A percentile compares a stretch with the other conserved stretches of the same genome.
Evolutionary conservation across 2,113 vertebrate genomes (phyloP).

Genomic region (Sporophila hypoxantha): DNA sequence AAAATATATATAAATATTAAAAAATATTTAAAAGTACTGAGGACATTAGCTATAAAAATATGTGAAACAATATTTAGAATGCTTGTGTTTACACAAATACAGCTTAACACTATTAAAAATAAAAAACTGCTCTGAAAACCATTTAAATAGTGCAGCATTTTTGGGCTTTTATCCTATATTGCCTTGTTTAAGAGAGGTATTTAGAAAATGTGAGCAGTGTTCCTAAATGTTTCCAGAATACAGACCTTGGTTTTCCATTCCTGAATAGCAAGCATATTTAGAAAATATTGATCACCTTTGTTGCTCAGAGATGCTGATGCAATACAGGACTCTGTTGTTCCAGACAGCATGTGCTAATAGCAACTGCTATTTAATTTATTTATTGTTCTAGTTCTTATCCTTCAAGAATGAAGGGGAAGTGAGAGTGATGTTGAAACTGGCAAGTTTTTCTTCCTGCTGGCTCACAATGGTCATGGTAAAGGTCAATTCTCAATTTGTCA

Average conservation of each 20-base stretch:
- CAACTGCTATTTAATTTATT: constrained; percentile 15
- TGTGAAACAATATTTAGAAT: not conserved
- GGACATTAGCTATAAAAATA: not conserved
- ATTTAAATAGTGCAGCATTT: not conserved
- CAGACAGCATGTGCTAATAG: constrained; percentile 7
- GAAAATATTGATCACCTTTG: constrained; percentile 31
- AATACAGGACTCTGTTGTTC: constrained; percentile 1
- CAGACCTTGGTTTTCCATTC: not conserved
- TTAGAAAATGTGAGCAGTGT: not conserved
- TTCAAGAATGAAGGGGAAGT: constrained; percentile 35
- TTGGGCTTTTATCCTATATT: not conserved
- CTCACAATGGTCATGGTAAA: constrained; percentile 13
- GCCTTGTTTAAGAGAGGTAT: not conserved
- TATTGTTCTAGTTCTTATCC: constrained; percentile 45
- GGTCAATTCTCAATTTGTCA: constrained; percentile 32
- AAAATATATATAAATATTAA: not conserved
- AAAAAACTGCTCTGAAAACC: not conserved
- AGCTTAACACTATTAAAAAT: not conserved
- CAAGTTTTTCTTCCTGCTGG: constrained; percentile 39
- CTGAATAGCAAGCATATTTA: not conserved
- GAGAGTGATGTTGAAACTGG: constrained; percentile 43
- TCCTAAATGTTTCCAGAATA: not conserved
- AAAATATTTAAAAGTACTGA: not conserved
- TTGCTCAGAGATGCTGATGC: constrained; percentile 13
- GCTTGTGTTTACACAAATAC: not conserved